Evolutionary conservation across 2,888 invertebrate genomes (phyloP), one percentile per base, ranked within the genome.

Genomic region (Harpalus rufipes): DNA sequence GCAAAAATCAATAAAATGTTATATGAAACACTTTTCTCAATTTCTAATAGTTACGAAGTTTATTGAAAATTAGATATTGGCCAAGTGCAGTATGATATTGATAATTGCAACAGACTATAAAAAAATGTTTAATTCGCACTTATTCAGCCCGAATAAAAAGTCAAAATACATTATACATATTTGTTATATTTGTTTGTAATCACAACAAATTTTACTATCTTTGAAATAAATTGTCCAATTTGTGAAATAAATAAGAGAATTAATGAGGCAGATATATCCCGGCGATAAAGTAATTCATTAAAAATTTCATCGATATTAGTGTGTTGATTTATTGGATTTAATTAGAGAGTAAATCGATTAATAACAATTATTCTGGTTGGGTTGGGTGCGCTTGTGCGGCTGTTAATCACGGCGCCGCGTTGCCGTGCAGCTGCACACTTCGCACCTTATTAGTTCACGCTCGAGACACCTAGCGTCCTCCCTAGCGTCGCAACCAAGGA

Each of bases 311-410:
- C 41, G 82, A 82, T 72, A 56, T 82, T 65, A 65, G 39, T 14
- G 65, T 39, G 72, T 59, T 84, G 83, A 84, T 76, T 84, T 84
- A 84, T 84, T 84, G 59, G 59, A 84, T 84, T 84, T 84, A 84
- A 84, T 84, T 84, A 84, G 61, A 7, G 56, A 68, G 25, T 25
- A 58, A 59, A 84, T 84, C 83, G 83, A 84, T 76, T 84, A 74
- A 83, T 83, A 72, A 58, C 74, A 83, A 84, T 84, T 84, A 84
- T 84, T 84, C 83, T 72, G 39, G 59, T 76, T 16, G 76, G 83
- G 59, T 76, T n/a, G 21, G 63, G 18, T 76, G 81, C 68, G 74
- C 68, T 51, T n/a, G 68, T 14, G 68, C 16, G 12, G 10, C 68
- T 12, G 68, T 68, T 39, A 68, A 76, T 76, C 76, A 76, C 44